Evolutionary conservation across 2,797 vertebrate species (phyloP).

Genomic region (Gambusia yucatana): DNA sequence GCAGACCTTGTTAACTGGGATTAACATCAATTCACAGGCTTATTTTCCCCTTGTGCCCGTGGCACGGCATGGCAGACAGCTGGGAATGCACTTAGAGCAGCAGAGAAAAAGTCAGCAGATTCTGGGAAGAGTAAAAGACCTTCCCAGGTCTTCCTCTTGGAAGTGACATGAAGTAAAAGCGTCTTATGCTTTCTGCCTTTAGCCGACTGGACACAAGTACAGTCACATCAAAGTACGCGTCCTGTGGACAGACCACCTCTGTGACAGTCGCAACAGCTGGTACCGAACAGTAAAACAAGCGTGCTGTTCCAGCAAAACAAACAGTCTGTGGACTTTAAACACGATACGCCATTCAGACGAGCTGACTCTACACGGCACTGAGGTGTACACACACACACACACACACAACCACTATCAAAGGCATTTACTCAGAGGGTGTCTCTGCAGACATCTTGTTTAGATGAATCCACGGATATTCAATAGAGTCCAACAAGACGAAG

Average conservation of each 20-base stretch:
- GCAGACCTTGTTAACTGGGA: slow-evolving; percentile 60
- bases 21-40: slow-evolving; percentile 59
- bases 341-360: background rate
- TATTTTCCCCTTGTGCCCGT: slow-evolving; percentile 17
- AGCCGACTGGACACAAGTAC: slow-evolving; percentile 10
- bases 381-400: background rate
- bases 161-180: slow-evolving; percentile 24
- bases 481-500: background rate
- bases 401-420: background rate
- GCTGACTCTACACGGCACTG: background rate
- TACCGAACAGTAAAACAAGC: slow-evolving; percentile 38
- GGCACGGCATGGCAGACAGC: slow-evolving; percentile 38
- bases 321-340: slow-evolving; percentile 36
- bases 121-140: background rate
- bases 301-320: slow-evolving; percentile 27
- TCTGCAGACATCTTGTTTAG: background rate
- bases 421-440: slow-evolving; percentile 4
- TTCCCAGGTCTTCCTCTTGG: background rate
- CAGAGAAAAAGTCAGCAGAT: slow-evolving; percentile 4
- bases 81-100: slow-evolving; percentile 46
- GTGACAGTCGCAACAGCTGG: slow-evolving; percentile 64
- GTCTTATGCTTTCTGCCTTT: slow-evolving; percentile 35
- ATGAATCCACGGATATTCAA: background rate
- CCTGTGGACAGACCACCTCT: slow-evolving; percentile 62
- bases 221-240: slow-evolving; percentile 45